phyloP scores from a whole-genome alignment of 2,797 vertebrate genomes.

The Coregonus ussuriensis region DNA sequence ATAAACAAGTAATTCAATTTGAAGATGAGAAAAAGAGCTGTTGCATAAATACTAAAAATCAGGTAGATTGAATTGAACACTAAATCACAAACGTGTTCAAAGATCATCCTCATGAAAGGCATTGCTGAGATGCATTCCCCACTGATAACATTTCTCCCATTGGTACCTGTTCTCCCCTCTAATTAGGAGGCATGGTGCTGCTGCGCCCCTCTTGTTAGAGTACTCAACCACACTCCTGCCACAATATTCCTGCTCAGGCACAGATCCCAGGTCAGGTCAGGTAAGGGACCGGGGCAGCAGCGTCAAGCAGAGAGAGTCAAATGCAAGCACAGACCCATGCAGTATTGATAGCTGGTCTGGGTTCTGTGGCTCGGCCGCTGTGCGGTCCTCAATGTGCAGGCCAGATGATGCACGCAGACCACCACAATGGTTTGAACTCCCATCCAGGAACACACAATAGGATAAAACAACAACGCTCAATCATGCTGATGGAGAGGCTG shows the following conservation, averaged over 20 bases:
- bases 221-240: constrained; percentile 48
- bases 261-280: constrained; percentile 54
- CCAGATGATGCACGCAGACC: constrained; percentile 65
- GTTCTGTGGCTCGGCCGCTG: constrained; percentile 16
- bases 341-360: constrained; percentile 26
- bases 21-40: too few relatives aligned
- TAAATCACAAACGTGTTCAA: not conserved
- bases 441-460: constrained; percentile 65
- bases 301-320: constrained; percentile 25
- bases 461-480: constrained; percentile 65
- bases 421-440: constrained; percentile 46
- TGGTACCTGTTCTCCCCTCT: constrained; percentile 62
- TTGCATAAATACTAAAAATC: too few relatives aligned
- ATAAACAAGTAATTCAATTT: too few relatives aligned
- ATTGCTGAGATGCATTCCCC: constrained; percentile 27
- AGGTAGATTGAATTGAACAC: too few relatives aligned
- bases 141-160: constrained; percentile 23
- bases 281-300: constrained; percentile 44
- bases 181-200: constrained; percentile 54
- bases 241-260: constrained; percentile 44
- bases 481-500: constrained; percentile 53
- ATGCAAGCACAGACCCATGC: constrained; percentile 20
- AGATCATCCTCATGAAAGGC: constrained; percentile 8
- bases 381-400: constrained; percentile 59
- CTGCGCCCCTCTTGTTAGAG: constrained; percentile 59